These are phyloP conservation scores for Volucella bombylans DNA, from an alignment of 2,888 invertebrate genomes.

Conservation along the genomic window DNA sequence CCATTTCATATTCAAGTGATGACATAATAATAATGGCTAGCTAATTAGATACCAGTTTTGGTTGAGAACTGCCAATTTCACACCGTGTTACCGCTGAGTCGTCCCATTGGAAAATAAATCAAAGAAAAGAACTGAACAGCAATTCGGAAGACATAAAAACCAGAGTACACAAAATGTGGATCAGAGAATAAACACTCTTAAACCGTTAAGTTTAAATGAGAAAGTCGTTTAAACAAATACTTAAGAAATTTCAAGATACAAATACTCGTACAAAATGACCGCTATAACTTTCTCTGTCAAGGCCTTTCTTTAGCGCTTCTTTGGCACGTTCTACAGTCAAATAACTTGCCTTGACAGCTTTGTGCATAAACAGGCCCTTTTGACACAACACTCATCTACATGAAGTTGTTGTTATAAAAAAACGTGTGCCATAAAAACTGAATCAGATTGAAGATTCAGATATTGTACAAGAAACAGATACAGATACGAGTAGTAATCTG, in stretches of 20 bases:
- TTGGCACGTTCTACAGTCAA: too few species aligned
- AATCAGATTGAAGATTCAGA: too few species aligned
- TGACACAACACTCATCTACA: too few species aligned
- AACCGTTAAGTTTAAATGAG: conserved; percentile 50
- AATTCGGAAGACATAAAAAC: neutral
- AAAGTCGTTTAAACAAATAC: conserved; percentile 61
- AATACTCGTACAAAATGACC: too few species aligned
- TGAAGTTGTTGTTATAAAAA: too few species aligned
- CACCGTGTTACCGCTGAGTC: conserved; percentile 14
- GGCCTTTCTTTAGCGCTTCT: too few species aligned
- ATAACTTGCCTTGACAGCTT: too few species aligned
- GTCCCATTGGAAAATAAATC: neutral
- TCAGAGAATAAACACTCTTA: conserved; percentile 39
- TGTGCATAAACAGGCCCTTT: too few species aligned
- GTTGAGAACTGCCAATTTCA: conserved; percentile 34
- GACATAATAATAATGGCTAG: conserved; percentile 49
- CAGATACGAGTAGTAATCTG: too few species aligned
- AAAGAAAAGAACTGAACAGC: neutral
- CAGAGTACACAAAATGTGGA: conserved; percentile 40
- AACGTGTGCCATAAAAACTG: too few species aligned
- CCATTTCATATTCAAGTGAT: conserved; percentile 29
- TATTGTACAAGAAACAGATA: too few species aligned
- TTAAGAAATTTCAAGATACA: neutral
- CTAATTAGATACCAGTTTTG: conserved; percentile 57
- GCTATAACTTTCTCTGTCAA: too few species aligned